A percentile compares a stretch with the other conserved stretches of the same genome.
These are phyloP conservation scores for Grantiella picta DNA, from an alignment of 2,113 vertebrate species.

Conservation along the genomic window DNA sequence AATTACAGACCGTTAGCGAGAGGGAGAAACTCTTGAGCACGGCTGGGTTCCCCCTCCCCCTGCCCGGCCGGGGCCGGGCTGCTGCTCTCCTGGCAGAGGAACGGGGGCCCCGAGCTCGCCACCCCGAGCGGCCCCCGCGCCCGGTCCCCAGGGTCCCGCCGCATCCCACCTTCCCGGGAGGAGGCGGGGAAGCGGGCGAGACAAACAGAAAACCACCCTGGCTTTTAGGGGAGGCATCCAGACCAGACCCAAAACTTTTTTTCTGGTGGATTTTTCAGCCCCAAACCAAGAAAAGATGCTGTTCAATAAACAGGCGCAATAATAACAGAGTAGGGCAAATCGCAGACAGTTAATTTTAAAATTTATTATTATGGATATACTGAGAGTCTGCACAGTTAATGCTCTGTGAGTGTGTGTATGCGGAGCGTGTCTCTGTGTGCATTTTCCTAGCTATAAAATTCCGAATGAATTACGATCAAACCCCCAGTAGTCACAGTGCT, in stretches of 20 bases:
- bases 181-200: background rate
- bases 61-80: background rate
- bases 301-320: background rate
- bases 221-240: background rate
- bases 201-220: background rate
- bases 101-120: background rate
- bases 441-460: slow-evolving; percentile 58
- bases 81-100: background rate
- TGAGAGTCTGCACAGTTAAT: background rate
- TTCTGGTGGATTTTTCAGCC: background rate
- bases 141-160: background rate
- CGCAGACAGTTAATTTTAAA: background rate
- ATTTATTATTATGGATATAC: background rate
- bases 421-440: background rate
- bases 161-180: background rate
- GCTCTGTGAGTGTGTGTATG: background rate
- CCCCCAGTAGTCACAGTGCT: background rate
- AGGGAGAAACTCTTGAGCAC: background rate
- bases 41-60: background rate
- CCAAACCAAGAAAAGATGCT: background rate
- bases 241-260: background rate
- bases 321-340: background rate
- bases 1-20: slow-evolving; percentile 47
- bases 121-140: background rate
- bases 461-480: slow-evolving; percentile 47